These are phyloP conservation scores for Elanoides forficatus DNA, from an alignment of 2,113 vertebrate genomes.

Conservation along the genomic window DNA sequence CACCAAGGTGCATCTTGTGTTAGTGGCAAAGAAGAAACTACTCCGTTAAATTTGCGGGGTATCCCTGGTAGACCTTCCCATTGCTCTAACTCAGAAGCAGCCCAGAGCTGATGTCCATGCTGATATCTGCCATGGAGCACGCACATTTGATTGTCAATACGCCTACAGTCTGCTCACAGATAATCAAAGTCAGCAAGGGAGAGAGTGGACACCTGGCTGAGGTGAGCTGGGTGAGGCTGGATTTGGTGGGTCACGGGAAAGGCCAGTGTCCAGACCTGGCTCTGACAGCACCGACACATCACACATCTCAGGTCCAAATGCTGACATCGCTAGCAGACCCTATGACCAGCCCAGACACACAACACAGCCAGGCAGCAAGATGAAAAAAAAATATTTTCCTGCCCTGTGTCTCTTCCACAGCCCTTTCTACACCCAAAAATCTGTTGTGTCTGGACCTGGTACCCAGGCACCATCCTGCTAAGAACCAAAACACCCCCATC, in stretches of 20 bases:
- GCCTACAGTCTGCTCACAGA: not conserved
- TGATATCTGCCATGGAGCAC: accelerated
- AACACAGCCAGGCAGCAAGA: not conserved
- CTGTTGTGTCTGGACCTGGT: not conserved
- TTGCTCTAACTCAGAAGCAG: not conserved
- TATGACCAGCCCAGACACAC: not conserved
- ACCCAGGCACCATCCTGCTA: not conserved
- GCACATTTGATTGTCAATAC: not conserved
- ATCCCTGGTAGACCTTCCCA: not conserved
- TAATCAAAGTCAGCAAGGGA: not conserved
- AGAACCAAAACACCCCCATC: accelerated
- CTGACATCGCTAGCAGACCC: not conserved
- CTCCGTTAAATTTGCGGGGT: not conserved
- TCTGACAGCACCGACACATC: not conserved
- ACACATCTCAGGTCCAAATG: not conserved
- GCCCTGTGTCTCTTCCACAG: not conserved
- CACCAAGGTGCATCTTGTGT: not conserved
- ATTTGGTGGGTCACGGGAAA: not conserved
- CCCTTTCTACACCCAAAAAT: not conserved
- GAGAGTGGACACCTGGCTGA: not conserved
- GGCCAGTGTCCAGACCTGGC: no score
- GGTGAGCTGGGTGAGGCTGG: not conserved
- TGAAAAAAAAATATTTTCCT: not conserved
- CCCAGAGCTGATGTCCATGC: accelerated
- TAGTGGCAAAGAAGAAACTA: not conserved